Percentiles rank a stretch among this genome's conserved stretches.
Evolutionary conservation across 2,888 invertebrate species (phyloP).

Genomic region (Hipparchia sbordonii): DNA sequence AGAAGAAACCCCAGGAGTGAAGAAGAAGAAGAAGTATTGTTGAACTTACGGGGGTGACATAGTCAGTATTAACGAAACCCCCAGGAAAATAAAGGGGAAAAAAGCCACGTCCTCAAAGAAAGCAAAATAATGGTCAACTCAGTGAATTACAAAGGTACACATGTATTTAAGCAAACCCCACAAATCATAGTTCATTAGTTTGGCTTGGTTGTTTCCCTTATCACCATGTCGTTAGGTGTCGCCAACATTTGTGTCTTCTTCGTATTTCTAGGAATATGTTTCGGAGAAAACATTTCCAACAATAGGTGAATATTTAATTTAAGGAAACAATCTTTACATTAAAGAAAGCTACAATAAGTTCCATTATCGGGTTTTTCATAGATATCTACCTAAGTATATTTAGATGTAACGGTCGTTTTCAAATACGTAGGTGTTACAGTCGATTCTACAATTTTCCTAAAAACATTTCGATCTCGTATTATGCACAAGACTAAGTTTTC

Average conservation of each 20-base stretch:
- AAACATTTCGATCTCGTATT: no score
- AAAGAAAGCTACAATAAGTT: neutral
- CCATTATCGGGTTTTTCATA: no score
- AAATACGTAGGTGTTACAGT: no score
- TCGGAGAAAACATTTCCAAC: slow-evolving; percentile 25
- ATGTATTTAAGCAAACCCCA: slow-evolving; percentile 31
- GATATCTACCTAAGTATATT: neutral
- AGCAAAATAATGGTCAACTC: slow-evolving; percentile 2
- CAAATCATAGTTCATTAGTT: slow-evolving; percentile 10
- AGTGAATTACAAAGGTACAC: neutral
- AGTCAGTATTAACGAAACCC: no score
- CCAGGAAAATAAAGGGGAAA: no score
- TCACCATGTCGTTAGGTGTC: slow-evolving; percentile 15
- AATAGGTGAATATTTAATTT: slow-evolving; percentile 18
- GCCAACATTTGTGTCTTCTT: slow-evolving; percentile 17
- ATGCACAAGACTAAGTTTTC: no score
- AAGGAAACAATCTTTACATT: neutral
- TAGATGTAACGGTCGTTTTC: neutral
- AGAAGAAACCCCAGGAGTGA: no score
- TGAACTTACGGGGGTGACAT: no score
- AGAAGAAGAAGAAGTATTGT: no score
- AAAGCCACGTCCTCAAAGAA: no score
- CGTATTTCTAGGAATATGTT: slow-evolving; percentile 18
- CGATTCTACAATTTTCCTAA: no score
- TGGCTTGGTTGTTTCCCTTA: neutral